phyloP scores from a whole-genome alignment of 2,888 invertebrate species.

The Eristalis intricaria region DNA sequence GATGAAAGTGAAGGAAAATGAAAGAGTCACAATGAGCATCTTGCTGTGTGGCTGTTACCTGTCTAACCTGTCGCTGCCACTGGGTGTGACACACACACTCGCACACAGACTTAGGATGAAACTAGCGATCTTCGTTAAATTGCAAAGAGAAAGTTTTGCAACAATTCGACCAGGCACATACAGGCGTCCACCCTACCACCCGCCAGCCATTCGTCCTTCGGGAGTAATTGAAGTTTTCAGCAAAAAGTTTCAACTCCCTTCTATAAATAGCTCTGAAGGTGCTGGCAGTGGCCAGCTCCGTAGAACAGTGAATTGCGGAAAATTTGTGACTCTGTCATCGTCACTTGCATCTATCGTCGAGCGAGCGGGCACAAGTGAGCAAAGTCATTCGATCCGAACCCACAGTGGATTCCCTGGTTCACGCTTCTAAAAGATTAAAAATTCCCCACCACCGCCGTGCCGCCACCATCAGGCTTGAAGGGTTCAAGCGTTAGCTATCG shows the following conservation, averaged over 20 bases:
- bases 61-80: neutral
- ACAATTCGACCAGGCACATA: conserved; percentile 29
- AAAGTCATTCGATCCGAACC: conserved; percentile 64
- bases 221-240: conserved; percentile 65
- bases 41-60: neutral
- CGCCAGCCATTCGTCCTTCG: neutral
- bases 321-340: conserved; percentile 64
- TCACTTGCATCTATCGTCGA: conserved; percentile 39
- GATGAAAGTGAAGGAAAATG: conserved; percentile 22
- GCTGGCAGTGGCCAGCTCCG: conserved; percentile 8
- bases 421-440: conserved; percentile 64
- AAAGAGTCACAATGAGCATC: conserved; percentile 37
- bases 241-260: conserved; percentile 64
- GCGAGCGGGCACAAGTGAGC: conserved; percentile 4
- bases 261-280: conserved; percentile 61
- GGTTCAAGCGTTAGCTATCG: neutral
- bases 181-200: conserved; percentile 9
- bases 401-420: conserved; percentile 34
- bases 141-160: conserved; percentile 48
- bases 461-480: neutral
- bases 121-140: conserved; percentile 41
- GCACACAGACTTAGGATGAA: neutral
- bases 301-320: conserved; percentile 47
- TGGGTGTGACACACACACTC: neutral
- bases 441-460: conserved; percentile 19